Conservation (phyloP, 1,140 invertebrate genomes). For the Heliconius hermathena region DNA sequence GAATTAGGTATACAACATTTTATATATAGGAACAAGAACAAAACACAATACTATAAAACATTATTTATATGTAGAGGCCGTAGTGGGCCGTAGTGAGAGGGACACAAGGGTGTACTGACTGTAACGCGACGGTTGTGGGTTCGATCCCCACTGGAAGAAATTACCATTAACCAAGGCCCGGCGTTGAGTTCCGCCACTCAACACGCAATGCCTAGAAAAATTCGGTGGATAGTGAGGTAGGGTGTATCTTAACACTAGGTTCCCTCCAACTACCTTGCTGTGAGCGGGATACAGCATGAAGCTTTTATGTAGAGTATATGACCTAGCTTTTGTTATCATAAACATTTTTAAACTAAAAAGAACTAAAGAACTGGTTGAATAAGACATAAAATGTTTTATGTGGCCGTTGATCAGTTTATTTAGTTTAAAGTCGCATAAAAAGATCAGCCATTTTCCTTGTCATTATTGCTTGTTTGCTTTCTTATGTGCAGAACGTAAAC, state of each 20-base stretch:
- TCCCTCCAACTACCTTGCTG: no score
- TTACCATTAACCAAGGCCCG: no score
- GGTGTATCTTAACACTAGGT: no score
- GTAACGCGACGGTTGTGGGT: no score
- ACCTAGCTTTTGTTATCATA: background rate
- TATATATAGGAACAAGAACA: background rate
- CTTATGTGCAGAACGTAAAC: conserved; percentile 9
- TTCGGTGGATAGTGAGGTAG: no score
- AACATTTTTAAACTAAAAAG: conserved; percentile 12
- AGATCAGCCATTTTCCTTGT: conserved; percentile 30
- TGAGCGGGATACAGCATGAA: no score
- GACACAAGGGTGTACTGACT: no score
- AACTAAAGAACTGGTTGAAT: conserved; percentile 21
- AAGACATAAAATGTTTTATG: conserved; percentile 40
- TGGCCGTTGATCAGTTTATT: conserved; percentile 31
- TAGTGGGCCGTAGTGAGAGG: no score
- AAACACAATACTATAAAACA: background rate
- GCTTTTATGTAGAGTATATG: background rate
- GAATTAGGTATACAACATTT: conserved; percentile 37
- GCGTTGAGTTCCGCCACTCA: no score
- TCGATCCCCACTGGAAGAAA: no score
- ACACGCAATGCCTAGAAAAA: no score
- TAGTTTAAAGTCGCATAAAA: conserved; percentile 31
- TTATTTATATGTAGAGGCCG: background rate
- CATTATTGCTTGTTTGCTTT: conserved; percentile 27